phyloP scores from a whole-genome alignment of 2,888 invertebrate species.

The Artemia sinica region DNA sequence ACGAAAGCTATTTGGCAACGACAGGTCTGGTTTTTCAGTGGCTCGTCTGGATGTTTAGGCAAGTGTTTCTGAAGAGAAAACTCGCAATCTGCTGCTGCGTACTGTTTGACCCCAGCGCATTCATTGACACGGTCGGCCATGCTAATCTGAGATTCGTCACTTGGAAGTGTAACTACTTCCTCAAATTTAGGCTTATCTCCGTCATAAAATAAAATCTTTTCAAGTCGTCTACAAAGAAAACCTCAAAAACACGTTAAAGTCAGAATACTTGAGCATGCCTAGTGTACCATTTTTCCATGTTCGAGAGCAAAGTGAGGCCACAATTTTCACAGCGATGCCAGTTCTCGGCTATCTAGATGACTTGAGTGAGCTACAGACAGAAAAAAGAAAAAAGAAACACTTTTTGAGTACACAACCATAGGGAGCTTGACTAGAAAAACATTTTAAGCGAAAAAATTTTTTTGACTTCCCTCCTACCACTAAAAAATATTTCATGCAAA shows the following conservation, averaged over 20 bases:
- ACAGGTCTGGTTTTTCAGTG: neutral
- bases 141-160: neutral
- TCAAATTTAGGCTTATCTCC: neutral
- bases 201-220: too few species aligned
- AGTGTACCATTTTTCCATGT: neutral
- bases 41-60: constrained; percentile 8
- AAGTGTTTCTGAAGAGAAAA: neutral
- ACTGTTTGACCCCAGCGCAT: constrained; percentile 1
- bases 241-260: neutral
- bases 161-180: neutral
- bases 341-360: neutral
- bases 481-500: neutral
- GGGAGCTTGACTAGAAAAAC: neutral
- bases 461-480: neutral
- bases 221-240: neutral
- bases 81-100: neutral
- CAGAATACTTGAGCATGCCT: constrained; percentile 8
- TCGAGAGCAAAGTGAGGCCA: neutral
- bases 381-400: too few species aligned
- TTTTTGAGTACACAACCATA: too few species aligned
- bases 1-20: neutral
- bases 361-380: neutral
- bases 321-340: neutral
- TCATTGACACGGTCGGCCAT: neutral
- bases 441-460: neutral